Conservation (phyloP, 1,140 invertebrate genomes). For the Pseudomyrmex flavicornis region DNA sequence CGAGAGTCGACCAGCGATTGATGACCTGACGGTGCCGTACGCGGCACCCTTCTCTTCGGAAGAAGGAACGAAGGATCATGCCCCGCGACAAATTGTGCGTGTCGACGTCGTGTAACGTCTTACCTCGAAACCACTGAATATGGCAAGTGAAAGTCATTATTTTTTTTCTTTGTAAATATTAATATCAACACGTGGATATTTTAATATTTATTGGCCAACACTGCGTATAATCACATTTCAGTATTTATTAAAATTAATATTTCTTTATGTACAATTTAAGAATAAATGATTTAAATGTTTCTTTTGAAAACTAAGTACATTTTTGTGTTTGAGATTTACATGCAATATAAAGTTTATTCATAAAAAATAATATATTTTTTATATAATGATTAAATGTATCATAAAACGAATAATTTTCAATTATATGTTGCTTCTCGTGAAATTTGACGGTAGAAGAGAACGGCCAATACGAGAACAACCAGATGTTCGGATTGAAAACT, state of each 20-base stretch:
- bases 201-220: background rate
- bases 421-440: too few relatives aligned
- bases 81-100: slow-evolving; percentile 42
- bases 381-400: too few relatives aligned
- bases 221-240: too few relatives aligned
- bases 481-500: too few relatives aligned
- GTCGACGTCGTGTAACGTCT: slow-evolving; percentile 25
- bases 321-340: background rate
- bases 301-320: background rate
- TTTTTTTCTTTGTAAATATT: slow-evolving; percentile 5
- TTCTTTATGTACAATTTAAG: background rate
- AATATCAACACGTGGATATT: slow-evolving; percentile 8
- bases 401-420: too few relatives aligned
- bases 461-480: too few relatives aligned
- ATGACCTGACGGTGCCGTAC: slow-evolving; percentile 62
- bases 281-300: background rate
- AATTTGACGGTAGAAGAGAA: too few relatives aligned
- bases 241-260: background rate
- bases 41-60: slow-evolving; percentile 50
- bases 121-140: background rate
- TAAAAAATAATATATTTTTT: too few relatives aligned
- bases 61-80: slow-evolving; percentile 21
- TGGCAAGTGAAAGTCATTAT: slow-evolving; percentile 47
- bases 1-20: slow-evolving; percentile 65
- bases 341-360: background rate